Percentiles rank a stretch among this genome's conserved stretches.
These are phyloP conservation scores for Lissocephala sabroskyi DNA, from an alignment of 2,888 invertebrate genomes.

Conservation along the genomic window DNA sequence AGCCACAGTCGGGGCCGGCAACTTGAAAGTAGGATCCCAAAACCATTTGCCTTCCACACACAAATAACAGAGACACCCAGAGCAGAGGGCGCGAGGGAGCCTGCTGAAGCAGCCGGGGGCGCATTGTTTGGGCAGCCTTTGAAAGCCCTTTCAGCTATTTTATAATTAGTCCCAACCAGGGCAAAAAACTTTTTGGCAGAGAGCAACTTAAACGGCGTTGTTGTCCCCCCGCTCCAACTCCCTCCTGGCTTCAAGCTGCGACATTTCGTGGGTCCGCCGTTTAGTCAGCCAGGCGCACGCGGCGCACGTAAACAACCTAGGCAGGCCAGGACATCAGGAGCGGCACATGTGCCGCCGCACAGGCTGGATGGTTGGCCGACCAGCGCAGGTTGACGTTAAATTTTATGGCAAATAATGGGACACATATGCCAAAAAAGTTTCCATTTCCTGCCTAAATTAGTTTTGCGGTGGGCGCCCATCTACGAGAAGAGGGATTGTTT, in stretches of 20 bases:
- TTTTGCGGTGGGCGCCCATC: slow-evolving; percentile 34
- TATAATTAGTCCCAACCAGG: slow-evolving; percentile 63
- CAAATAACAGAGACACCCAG: not conserved
- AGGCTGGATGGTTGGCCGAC: slow-evolving; percentile 18
- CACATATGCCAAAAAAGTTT: slow-evolving; percentile 57
- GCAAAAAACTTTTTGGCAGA: slow-evolving; percentile 62
- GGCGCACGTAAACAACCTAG: slow-evolving; percentile 30
- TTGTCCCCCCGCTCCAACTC: not conserved
- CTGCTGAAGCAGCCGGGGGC: not conserved
- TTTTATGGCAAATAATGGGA: slow-evolving; percentile 57
- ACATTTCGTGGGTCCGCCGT: slow-evolving; percentile 30
- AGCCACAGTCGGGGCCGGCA: slow-evolving; percentile 4
- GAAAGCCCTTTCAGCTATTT: slow-evolving; percentile 61
- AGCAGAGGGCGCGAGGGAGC: not conserved
- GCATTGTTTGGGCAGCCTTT: slow-evolving; percentile 29
- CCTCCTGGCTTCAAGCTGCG: not conserved
- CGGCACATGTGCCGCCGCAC: slow-evolving; percentile 6
- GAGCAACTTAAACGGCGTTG: slow-evolving; percentile 52
- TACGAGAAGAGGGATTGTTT: slow-evolving; percentile 9
- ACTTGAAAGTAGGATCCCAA: slow-evolving; percentile 20
- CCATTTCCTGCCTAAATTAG: slow-evolving; percentile 51
- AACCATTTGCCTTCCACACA: not conserved
- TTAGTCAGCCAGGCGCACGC: slow-evolving; percentile 50
- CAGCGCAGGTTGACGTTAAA: slow-evolving; percentile 41
- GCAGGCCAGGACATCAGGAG: slow-evolving; percentile 15